These are phyloP conservation scores for Bos javanicus DNA, from an alignment of 2,113 vertebrate genomes.

Conservation along the genomic window DNA sequence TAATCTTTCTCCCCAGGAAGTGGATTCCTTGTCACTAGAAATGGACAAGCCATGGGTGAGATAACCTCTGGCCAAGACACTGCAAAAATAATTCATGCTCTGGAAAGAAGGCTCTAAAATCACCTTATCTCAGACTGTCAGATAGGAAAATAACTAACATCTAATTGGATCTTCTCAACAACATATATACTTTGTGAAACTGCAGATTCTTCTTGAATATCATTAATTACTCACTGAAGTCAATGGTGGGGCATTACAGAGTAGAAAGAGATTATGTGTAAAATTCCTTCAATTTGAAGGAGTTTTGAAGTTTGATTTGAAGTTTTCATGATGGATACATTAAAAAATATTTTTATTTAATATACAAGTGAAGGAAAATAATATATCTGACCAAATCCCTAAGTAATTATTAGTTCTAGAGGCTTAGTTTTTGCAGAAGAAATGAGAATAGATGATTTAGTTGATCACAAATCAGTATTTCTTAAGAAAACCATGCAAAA, in stretches of 20 bases:
- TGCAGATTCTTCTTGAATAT: too few species aligned
- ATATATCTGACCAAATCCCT: neutral
- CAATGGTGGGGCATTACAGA: neutral
- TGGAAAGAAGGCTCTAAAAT: neutral
- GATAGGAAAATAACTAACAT: neutral
- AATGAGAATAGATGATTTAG: neutral
- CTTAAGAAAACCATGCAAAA: neutral
- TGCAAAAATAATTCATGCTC: neutral
- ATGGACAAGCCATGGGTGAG: neutral
- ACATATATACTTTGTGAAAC: neutral
- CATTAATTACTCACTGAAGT: neutral
- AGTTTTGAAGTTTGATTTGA: neutral
- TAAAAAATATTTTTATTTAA: neutral
- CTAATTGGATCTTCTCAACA: neutral
- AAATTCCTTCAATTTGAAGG: neutral
- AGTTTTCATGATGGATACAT: neutral
- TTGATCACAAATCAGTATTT: neutral
- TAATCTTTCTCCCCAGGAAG: neutral
- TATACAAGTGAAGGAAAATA: neutral
- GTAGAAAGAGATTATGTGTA: neutral
- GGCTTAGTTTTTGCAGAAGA: neutral
- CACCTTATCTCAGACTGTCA: neutral
- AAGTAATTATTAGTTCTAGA: neutral
- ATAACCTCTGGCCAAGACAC: neutral
- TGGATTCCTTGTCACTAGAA: neutral